Conservation (phyloP, 2,888 invertebrate genomes). For the Leuctra nigra region DNA sequence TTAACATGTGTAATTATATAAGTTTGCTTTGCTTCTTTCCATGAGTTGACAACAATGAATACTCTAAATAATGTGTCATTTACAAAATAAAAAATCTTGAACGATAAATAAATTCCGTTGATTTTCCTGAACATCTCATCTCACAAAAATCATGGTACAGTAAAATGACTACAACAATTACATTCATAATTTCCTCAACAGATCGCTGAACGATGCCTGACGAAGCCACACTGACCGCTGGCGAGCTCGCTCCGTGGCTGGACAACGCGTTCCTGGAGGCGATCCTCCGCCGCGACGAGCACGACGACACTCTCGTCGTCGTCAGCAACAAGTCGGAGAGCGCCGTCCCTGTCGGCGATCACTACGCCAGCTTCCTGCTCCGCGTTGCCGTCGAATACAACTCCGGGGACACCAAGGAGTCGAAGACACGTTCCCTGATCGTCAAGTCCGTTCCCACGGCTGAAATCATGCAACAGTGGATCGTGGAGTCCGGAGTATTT, state of each 20-base stretch:
- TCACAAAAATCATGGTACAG: too few relatives aligned
- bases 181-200: too few relatives aligned
- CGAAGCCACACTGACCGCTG: too few relatives aligned
- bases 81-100: background rate
- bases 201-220: too few relatives aligned
- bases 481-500: constrained; percentile 17
- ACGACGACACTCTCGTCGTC: background rate
- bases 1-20: too few relatives aligned
- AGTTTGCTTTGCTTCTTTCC: too few relatives aligned
- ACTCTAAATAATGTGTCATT: too few relatives aligned
- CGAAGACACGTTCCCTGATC: constrained; percentile 10
- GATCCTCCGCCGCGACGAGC: constrained; percentile 16
- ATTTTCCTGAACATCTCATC: too few relatives aligned
- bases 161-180: too few relatives aligned
- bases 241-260: constrained; percentile 20
- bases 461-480: constrained; percentile 20
- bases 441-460: constrained; percentile 23
- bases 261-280: constrained; percentile 14
- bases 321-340: background rate
- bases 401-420: background rate
- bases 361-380: constrained; percentile 12
- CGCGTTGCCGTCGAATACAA: constrained; percentile 9
- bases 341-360: constrained; percentile 19
- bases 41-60: too few relatives aligned
- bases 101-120: too few relatives aligned